These are phyloP conservation scores for Chloroceryle inda DNA, from an alignment of 2,797 vertebrate species.

Conservation along the genomic window DNA sequence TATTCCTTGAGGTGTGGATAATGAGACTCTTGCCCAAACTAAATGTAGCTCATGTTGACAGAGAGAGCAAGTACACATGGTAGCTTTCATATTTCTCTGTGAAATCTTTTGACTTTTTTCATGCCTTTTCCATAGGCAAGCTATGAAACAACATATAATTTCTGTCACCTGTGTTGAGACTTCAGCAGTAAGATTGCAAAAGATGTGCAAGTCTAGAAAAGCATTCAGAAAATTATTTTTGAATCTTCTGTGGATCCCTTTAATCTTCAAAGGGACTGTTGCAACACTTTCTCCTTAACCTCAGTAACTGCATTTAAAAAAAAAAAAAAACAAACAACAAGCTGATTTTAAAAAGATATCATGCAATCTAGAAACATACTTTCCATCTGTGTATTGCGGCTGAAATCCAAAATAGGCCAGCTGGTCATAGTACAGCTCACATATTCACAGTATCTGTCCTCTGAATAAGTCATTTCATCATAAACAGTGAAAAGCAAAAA, in stretches of 20 bases:
- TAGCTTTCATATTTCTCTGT: slow-evolving; percentile 35
- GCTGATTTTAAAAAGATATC: slow-evolving; percentile 54
- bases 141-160: slow-evolving; percentile 15
- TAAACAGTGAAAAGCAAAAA: slow-evolving; percentile 56
- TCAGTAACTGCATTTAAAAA: neutral
- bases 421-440: slow-evolving; percentile 55
- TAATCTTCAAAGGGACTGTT: neutral
- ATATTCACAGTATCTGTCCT: slow-evolving; percentile 35
- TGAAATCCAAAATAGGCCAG: slow-evolving; percentile 57
- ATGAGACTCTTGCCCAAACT: slow-evolving; percentile 26
- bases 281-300: slow-evolving; percentile 13
- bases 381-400: slow-evolving; percentile 60
- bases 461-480: slow-evolving; percentile 46
- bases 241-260: neutral
- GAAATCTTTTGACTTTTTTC: slow-evolving; percentile 29
- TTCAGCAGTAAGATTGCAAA: neutral
- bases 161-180: slow-evolving; percentile 5
- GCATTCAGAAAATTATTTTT: neutral
- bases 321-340: neutral
- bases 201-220: neutral
- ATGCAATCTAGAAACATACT: slow-evolving; percentile 31
- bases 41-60: slow-evolving; percentile 9
- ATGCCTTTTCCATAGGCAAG: slow-evolving; percentile 29
- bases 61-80: slow-evolving; percentile 28
- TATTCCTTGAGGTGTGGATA: slow-evolving; percentile 39